phyloP scores from a whole-genome alignment of 2,113 vertebrate genomes.

The Indicator indicator region DNA sequence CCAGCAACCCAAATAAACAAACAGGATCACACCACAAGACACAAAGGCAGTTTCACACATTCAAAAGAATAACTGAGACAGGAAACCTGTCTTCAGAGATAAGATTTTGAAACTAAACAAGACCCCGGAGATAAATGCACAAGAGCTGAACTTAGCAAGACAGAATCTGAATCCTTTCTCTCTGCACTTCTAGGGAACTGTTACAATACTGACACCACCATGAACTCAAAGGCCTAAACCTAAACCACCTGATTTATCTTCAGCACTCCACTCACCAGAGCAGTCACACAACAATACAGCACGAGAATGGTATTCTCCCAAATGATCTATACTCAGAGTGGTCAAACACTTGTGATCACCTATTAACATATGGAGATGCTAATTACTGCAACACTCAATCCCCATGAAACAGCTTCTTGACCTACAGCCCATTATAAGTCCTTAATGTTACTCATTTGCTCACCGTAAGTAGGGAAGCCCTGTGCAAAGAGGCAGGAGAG shows the following conservation, averaged over 20 bases:
- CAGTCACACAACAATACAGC: background rate
- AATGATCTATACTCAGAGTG: no score
- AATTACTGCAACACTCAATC: background rate
- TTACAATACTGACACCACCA: background rate
- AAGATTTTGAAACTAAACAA: background rate
- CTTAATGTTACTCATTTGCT: constrained; percentile 1
- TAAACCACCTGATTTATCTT: background rate
- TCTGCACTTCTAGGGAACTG: background rate
- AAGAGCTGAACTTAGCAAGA: background rate
- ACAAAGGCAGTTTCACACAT: background rate
- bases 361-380: background rate
- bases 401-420: fast-evolving
- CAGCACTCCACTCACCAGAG: background rate
- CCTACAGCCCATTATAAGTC: background rate
- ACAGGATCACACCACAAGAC: no score
- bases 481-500: constrained; percentile 95
- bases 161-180: background rate
- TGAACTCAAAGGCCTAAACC: background rate
- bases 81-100: background rate
- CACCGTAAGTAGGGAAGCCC: constrained; percentile 92
- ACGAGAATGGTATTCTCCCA: fast-evolving
- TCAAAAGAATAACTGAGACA: background rate
- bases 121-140: background rate
- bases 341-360: background rate
- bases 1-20: background rate